phyloP scores from a whole-genome alignment of 2,113 vertebrate species.

The Romanogobio albipinnatus region DNA sequence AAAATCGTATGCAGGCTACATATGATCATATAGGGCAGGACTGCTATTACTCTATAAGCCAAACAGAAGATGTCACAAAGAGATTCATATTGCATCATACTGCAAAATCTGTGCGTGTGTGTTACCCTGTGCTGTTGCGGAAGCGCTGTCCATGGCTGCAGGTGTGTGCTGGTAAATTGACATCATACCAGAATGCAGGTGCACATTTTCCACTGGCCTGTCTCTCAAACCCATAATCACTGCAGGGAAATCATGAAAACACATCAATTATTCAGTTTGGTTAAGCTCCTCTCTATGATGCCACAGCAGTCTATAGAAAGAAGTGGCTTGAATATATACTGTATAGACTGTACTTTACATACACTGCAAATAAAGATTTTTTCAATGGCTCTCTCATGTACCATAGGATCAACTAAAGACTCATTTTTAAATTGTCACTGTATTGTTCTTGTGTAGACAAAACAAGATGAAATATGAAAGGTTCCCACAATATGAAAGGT shows the following conservation, averaged over 20 bases:
- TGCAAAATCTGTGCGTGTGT: background rate
- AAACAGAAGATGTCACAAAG: background rate
- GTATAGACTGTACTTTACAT: background rate
- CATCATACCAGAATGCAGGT: conserved; percentile 95
- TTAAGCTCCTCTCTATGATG: background rate
- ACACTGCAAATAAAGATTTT: background rate
- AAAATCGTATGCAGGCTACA: background rate
- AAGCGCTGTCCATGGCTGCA: conserved; percentile 89
- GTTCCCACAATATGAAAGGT: background rate
- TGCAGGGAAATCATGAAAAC: conserved; percentile 61
- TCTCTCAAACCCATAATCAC: conserved; percentile 95
- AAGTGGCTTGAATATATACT: background rate
- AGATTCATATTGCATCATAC: background rate
- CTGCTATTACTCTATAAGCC: background rate
- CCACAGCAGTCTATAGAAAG: background rate
- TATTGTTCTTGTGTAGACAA: background rate
- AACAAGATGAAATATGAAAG: background rate
- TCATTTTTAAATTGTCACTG: background rate
- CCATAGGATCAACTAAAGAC: background rate
- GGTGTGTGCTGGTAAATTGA: conserved; percentile 79
- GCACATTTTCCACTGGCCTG: conserved; percentile 86
- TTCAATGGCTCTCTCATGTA: background rate
- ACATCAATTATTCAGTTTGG: conserved; percentile 33
- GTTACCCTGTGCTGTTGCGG: conserved; percentile 92
- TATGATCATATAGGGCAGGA: too few species aligned